These are phyloP conservation scores for Planiliza haematocheilus DNA, from an alignment of 2,113 vertebrate species.

Conservation along the genomic window DNA sequence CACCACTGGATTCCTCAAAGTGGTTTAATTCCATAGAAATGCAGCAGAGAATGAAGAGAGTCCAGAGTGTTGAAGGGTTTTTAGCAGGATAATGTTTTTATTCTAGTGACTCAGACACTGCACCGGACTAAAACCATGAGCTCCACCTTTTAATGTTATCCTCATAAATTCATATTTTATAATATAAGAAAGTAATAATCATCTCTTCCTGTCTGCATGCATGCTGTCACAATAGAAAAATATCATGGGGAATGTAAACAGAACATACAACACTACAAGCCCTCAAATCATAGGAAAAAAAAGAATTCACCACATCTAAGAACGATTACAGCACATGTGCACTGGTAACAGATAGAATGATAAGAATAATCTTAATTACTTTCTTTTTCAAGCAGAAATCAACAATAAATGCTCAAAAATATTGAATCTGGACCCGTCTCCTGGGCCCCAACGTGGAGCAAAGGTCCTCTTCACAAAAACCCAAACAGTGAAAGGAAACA, in stretches of 20 bases:
- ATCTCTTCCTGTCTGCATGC: conserved; percentile 21
- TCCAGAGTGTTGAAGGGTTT: conserved; percentile 41
- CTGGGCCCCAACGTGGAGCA: conserved; percentile 57
- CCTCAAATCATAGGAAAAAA: conserved; percentile 84
- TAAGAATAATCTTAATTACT: conserved; percentile 75
- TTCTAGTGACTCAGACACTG: conserved; percentile 77
- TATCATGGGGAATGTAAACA: conserved; percentile 80
- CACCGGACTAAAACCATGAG: conserved; percentile 75
- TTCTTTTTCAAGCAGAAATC: conserved; percentile 76
- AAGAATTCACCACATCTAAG: conserved; percentile 88
- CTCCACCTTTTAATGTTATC: conserved; percentile 53
- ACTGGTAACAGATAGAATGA: conserved; percentile 88
- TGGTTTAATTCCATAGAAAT: too few species aligned
- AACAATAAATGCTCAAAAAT: conserved; percentile 77
- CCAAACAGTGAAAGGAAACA: neutral
- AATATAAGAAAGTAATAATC: conserved; percentile 69
- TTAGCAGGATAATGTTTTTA: conserved; percentile 75
- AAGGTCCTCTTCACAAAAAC: conserved; percentile 60
- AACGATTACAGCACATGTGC: conserved; percentile 92
- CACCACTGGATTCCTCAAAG: too few species aligned
- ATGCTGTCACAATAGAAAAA: conserved; percentile 42
- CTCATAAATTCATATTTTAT: conserved; percentile 63
- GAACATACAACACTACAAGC: conserved; percentile 83
- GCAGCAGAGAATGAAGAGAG: conserved; percentile 19
- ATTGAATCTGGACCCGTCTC: conserved; percentile 22